phyloP scores from a whole-genome alignment of 2,113 vertebrate genomes.

The Chionodraco myersi region DNA sequence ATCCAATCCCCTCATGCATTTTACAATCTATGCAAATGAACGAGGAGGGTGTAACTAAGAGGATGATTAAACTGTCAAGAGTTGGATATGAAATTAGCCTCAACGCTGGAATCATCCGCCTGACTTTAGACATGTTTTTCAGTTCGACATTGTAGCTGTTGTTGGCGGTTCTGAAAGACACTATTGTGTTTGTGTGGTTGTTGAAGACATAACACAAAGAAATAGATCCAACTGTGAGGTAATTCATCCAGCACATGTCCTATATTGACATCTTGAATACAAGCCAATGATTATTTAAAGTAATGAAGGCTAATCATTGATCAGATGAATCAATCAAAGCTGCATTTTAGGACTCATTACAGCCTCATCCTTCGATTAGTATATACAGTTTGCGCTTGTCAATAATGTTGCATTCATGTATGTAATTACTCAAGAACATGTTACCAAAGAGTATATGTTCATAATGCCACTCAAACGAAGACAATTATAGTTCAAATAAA shows the following conservation, averaged over 20 bases:
- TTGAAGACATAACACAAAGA: not conserved
- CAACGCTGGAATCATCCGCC: constrained; percentile 21
- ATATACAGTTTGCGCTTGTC: not conserved
- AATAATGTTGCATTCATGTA: constrained; percentile 9
- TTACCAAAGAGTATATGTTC: not conserved
- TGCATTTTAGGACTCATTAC: constrained; percentile 29
- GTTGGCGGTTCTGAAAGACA: not conserved
- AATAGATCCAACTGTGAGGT: not conserved
- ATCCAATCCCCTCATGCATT: constrained; percentile 65
- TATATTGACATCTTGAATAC: not conserved
- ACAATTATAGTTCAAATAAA: no score
- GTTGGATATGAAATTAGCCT: constrained; percentile 43
- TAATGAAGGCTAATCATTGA: constrained; percentile 36
- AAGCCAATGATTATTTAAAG: constrained; percentile 5
- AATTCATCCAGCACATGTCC: not conserved
- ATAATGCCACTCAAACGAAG: no score
- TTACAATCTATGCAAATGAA: constrained; percentile 70
- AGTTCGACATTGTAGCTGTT: not conserved
- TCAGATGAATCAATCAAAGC: constrained; percentile 31
- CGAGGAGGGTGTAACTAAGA: constrained; percentile 60
- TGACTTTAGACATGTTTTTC: constrained; percentile 12
- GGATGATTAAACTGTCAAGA: constrained; percentile 70
- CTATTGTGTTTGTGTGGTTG: not conserved
- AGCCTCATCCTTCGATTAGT: not conserved
- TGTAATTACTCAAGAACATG: not conserved